Evolutionary conservation across 2,888 invertebrate species (phyloP).

Genomic region (Drosophila lutescens): DNA sequence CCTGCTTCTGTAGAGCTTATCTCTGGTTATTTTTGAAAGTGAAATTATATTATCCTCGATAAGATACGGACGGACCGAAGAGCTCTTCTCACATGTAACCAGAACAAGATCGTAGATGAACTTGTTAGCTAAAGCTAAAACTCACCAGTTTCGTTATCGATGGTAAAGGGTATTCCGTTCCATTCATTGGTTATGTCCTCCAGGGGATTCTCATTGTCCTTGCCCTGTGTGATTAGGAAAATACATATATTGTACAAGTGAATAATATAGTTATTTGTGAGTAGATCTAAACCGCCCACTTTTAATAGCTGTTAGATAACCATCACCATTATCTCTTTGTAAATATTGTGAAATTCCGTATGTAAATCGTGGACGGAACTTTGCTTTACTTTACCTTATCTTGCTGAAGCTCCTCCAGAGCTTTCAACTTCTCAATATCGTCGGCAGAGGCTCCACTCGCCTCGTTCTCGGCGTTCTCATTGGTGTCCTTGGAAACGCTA

Average conservation of each 20-base stretch:
- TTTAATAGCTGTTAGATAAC: conserved; percentile 28
- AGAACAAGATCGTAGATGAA: conserved; percentile 1
- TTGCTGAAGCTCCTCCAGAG: conserved; percentile 86
- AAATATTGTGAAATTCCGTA: conserved; percentile 63
- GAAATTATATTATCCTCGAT: conserved; percentile 39
- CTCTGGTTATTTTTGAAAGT: conserved; percentile 33
- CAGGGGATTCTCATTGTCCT: conserved; percentile 62
- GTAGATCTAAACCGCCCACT: not conserved
- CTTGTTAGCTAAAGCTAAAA: conserved; percentile 49
- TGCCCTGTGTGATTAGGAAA: conserved; percentile 46
- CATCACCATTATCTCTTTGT: conserved; percentile 13
- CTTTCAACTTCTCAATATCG: conserved; percentile 90
- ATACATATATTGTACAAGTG: not conserved
- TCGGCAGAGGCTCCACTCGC: conserved; percentile 82
- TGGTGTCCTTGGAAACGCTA: conserved; percentile 11
- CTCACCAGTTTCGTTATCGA: conserved; percentile 95
- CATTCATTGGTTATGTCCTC: conserved; percentile 88
- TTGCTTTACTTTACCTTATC: conserved; percentile 82
- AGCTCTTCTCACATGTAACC: conserved; percentile 21
- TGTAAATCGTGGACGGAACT: conserved; percentile 12
- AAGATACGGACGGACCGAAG: conserved; percentile 13
- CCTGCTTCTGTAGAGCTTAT: conserved; percentile 22
- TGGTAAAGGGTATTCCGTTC: conserved; percentile 92
- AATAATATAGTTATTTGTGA: not conserved
- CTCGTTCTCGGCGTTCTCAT: conserved; percentile 10